These are phyloP conservation scores for Caenorhabditis briggsae DNA, from an alignment of 1,140 invertebrate species.

Conservation along the genomic window DNA sequence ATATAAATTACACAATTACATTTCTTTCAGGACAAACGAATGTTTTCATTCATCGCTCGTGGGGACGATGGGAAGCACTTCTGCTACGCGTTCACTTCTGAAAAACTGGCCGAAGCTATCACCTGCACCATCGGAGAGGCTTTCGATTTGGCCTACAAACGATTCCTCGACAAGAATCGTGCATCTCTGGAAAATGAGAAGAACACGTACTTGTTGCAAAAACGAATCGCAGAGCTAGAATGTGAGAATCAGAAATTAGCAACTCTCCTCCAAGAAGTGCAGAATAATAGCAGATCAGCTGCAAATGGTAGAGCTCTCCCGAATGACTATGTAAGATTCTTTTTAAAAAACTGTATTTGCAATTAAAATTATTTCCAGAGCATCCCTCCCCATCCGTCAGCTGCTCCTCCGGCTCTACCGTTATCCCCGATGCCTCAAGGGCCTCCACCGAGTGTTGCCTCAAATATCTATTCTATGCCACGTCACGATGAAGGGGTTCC, in stretches of 20 bases:
- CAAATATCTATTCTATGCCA: constrained; percentile 35
- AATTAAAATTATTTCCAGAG: not conserved
- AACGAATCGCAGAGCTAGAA: constrained; percentile 72
- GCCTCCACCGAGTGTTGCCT: constrained; percentile 63
- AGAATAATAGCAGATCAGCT: not conserved
- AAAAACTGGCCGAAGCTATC: constrained; percentile 75
- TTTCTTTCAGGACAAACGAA: constrained; percentile 71
- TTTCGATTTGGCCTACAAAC: constrained; percentile 74
- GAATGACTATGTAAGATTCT: constrained; percentile 4
- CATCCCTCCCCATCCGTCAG: not conserved
- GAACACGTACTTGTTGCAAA: constrained; percentile 67
- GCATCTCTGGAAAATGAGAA: constrained; percentile 68
- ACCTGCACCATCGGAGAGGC: constrained; percentile 75
- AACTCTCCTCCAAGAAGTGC: constrained; percentile 56
- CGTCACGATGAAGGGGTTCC: not conserved
- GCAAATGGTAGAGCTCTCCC: not conserved
- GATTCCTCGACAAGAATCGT: constrained; percentile 70
- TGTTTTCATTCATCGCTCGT: constrained; percentile 75
- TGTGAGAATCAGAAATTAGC: constrained; percentile 62
- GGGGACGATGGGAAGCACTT: constrained; percentile 66
- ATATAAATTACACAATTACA: too few species aligned
- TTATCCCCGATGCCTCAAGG: constrained; percentile 68
- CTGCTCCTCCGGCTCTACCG: constrained; percentile 64
- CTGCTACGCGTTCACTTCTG: constrained; percentile 74
- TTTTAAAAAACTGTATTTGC: not conserved